phyloP scores from a whole-genome alignment of 2,888 invertebrate species.

The Nemotelus nigrinus region DNA sequence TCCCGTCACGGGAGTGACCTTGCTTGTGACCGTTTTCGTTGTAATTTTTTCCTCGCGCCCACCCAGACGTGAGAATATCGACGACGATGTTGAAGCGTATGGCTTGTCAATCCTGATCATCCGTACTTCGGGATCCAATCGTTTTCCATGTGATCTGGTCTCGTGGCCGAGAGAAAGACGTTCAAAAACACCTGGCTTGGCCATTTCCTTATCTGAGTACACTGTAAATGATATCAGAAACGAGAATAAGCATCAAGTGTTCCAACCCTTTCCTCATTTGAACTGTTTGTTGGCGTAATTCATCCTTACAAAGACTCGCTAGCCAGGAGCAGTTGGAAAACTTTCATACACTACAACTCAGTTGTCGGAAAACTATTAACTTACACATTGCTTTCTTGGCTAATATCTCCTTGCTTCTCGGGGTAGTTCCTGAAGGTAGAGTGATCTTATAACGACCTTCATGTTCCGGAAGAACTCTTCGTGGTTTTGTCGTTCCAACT shows the following conservation, averaged over 20 bases:
- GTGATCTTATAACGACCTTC: slow-evolving; percentile 69
- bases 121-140: slow-evolving; percentile 52
- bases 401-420: slow-evolving; percentile 66
- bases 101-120: slow-evolving; percentile 55
- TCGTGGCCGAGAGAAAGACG: slow-evolving; percentile 53
- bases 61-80: slow-evolving; percentile 63
- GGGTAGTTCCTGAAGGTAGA: slow-evolving; percentile 67
- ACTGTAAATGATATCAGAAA: slow-evolving; percentile 53
- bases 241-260: background rate
- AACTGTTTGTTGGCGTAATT: too few relatives aligned
- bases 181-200: slow-evolving; percentile 59
- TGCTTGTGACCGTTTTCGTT: slow-evolving; percentile 16
- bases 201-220: slow-evolving; percentile 60
- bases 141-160: background rate
- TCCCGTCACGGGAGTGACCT: slow-evolving; percentile 55
- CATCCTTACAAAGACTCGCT: too few relatives aligned
- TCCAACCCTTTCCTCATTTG: too few relatives aligned
- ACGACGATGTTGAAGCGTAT: slow-evolving; percentile 54
- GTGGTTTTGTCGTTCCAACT: slow-evolving; percentile 54
- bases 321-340: too few relatives aligned
- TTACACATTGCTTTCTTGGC: slow-evolving; percentile 62
- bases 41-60: slow-evolving; percentile 54
- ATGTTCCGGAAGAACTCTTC: slow-evolving; percentile 67
- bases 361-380: slow-evolving; percentile 39
- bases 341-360: too few relatives aligned